Base-by-base conservation (phyloP, 1,140 invertebrate genomes). In the Hycleus cichorii region DNA sequence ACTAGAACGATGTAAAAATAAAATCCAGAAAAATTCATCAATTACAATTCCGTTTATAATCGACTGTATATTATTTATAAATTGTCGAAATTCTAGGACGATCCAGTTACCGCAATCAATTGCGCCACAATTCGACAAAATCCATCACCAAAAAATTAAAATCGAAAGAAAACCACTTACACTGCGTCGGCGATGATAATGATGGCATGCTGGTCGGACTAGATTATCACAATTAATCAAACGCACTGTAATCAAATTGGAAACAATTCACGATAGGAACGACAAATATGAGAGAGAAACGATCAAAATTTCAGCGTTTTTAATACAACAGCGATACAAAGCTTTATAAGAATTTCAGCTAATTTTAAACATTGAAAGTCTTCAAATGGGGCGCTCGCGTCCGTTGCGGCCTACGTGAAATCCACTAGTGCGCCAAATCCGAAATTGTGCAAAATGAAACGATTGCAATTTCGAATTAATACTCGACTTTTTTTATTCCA, bases 131-230 rank as follows among this genome's bases (percentile, higher is more conserved):
- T 5, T 7, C 18, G 18, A 18, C 32, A 32, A 32, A 32, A 32
- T 5, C 32, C 32, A 32, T 32, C 7, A 32, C 32, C 1, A 32
- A 5, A 32, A 32, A 5, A 32, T 4, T 32, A 4, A 10, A 42
- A 42, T n/a, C 11, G 0, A 7, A 39, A 39, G 1, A 47, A 46
- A 46, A 52, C 24, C 51, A 64, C 62, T 64, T 47, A 64, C 62
- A 61, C 52, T 64, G 62, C 47, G 62, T 64, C 10, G 62, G 62
- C 10, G 62, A 64, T 43, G 62, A 64, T 32, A 64, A 59, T 11
- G 62, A 64, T 46, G 62, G 62, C 62, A 64, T 64, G 39, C 32
- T 42, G 27, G 18, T 42, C 1, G 32, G 2, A 18, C 32, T 32
- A 32, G 3, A 32, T 32, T 32, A 32, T 5, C 32, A 32, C 32